These are phyloP conservation scores for Urophycis tenuis DNA, from an alignment of 2,797 vertebrate genomes.

Conservation along the genomic window DNA sequence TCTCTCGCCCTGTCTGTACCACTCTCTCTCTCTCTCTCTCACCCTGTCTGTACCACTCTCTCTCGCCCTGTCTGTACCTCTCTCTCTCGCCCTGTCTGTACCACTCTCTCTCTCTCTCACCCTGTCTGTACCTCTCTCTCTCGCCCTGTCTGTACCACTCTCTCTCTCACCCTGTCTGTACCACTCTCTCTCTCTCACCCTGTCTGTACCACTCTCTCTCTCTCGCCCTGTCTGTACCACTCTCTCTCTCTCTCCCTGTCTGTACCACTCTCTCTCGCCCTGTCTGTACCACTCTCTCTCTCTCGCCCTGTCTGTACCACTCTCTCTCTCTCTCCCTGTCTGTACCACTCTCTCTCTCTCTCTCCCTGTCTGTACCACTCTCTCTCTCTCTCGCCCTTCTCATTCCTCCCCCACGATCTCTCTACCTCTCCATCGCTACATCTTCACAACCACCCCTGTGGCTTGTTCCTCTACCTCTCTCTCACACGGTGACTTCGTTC, in stretches of 20 bases:
- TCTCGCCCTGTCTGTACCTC: neutral
- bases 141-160: too few species aligned
- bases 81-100: too few species aligned
- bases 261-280: too few species aligned
- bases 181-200: neutral
- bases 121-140: neutral
- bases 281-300: neutral
- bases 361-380: neutral
- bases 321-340: neutral
- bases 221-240: too few species aligned
- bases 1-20: too few species aligned
- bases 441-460: slow-evolving; percentile 7
- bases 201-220: neutral
- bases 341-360: neutral
- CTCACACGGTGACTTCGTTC: slow-evolving; percentile 87
- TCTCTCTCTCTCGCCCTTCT: neutral
- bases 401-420: too few species aligned
- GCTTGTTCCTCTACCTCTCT: slow-evolving; percentile 18
- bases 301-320: too few species aligned
- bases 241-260: too few species aligned
- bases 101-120: too few species aligned
- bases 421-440: neutral
- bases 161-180: too few species aligned
- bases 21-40: too few species aligned
- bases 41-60: slow-evolving; percentile 5